phyloP scores from a whole-genome alignment of 2,797 vertebrate species.

The Yasuhikotakia modesta region DNA sequence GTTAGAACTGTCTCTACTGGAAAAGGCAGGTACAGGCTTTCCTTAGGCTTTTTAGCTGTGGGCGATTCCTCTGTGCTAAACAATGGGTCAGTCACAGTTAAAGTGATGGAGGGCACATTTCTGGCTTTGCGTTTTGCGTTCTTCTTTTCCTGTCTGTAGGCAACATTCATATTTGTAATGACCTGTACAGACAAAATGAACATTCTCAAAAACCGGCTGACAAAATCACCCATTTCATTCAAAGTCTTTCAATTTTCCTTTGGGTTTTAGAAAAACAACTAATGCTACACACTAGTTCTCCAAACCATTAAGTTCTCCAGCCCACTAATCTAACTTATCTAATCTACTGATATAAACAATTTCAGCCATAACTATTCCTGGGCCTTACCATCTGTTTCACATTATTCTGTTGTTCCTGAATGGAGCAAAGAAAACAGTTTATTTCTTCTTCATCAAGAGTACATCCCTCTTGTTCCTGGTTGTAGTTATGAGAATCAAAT shows the following conservation, averaged over 20 bases:
- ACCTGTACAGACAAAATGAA: conserved; percentile 72
- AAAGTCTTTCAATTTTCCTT: neutral
- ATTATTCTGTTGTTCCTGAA: conserved; percentile 80
- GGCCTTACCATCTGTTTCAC: conserved; percentile 82
- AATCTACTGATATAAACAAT: neutral
- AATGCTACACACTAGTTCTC: neutral
- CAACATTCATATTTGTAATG: conserved; percentile 82
- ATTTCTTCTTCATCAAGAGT: conserved; percentile 67
- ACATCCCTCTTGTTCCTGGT: conserved; percentile 67
- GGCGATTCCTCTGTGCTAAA: conserved; percentile 64
- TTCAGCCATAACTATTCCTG: neutral
- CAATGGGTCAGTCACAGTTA: conserved; percentile 72
- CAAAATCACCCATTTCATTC: too few relatives aligned
- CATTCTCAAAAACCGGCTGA: neutral
- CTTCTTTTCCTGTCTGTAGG: conserved; percentile 83
- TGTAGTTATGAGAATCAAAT: conserved; percentile 66
- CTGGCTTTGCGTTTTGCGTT: conserved; percentile 73
- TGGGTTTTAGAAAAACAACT: neutral
- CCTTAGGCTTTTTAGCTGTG: conserved; percentile 81
- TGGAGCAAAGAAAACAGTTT: conserved; percentile 64
- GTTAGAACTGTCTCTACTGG: conserved; percentile 81
- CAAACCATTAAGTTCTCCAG: neutral
- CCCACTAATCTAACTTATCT: neutral
- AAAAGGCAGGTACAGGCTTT: conserved; percentile 81
- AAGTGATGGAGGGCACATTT: conserved; percentile 70